Evolutionary conservation across 2,113 vertebrate genomes (phyloP).

Genomic region (Melospiza georgiana): DNA sequence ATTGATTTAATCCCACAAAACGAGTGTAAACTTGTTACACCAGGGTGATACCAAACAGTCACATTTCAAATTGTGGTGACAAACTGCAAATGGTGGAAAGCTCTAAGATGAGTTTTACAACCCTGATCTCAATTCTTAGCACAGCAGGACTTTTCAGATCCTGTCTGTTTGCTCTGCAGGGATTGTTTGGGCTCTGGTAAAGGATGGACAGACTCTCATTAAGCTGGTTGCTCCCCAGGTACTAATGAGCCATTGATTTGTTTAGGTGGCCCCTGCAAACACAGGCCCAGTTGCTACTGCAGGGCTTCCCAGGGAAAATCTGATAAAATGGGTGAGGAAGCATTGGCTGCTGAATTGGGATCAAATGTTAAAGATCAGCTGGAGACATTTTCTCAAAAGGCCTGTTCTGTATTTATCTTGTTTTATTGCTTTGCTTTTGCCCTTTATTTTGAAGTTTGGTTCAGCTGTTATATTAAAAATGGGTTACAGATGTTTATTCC

Average conservation of each 20-base stretch:
- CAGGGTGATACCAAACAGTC: background rate
- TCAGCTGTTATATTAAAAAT: background rate
- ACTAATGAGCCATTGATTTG: background rate
- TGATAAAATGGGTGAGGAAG: background rate
- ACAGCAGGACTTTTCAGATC: background rate
- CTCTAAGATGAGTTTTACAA: background rate
- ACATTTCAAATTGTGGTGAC: background rate
- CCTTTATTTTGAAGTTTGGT: background rate
- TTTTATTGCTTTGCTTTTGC: background rate
- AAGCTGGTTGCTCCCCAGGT: background rate
- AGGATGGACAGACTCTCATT: background rate
- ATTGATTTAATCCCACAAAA: background rate
- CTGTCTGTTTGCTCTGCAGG: background rate
- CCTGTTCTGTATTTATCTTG: background rate
- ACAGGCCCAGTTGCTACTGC: background rate
- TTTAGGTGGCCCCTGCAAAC: background rate
- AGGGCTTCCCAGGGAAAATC: background rate
- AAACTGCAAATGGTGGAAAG: background rate
- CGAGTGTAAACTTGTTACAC: background rate
- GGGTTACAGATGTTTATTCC: background rate
- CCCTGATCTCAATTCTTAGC: background rate
- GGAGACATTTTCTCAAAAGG: background rate
- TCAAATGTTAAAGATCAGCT: background rate
- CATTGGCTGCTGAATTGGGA: background rate
- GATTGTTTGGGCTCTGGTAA: background rate